Base-by-base conservation (phyloP, 2,888 invertebrate genomes). In the Notodonta dromedarius region DNA sequence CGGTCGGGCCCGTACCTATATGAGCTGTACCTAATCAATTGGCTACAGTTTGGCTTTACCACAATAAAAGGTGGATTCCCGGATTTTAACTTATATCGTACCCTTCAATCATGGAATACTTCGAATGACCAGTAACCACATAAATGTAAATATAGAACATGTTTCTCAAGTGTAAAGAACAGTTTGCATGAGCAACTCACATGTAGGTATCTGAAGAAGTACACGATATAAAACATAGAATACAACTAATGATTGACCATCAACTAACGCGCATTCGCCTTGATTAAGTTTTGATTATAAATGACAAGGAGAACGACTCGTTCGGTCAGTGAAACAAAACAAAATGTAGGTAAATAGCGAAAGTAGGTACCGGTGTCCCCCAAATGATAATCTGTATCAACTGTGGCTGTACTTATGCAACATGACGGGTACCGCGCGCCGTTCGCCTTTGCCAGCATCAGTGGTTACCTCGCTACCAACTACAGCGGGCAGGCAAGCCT, bases 371-470 rank as follows among this genome's bases (percentile, higher is more conserved):
- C 77, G 78, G 88, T 89, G 92, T 89, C 92, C 92, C 90, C 90
- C 93, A 93, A 92, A 92, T 89, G 89, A 90, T 90, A 88, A 92
- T 92, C 91, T 90, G 90, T 90, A 91, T 92, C 89, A 90, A 86
- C 82, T 82, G 78, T 70, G 79, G 79, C 77, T 79, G 80, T 79
- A 82, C 86, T 92, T 91, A 92, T 91, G 91, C 91, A 92, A 92
- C 82, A 65, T 69, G 73, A 75, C 78, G 74, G 75, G 76, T 76
- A 78, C 65, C 76, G 69, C 63, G 65, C 80, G 82, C 83, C 78
- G 75, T 70, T 82, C 80, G 76, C 81, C 83, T 70, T 81, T 80
- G 76, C 80, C 84, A 79, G 82, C 82, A 76, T 77, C 87, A 89
- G 89, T 89, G 82, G 77, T 69, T 76, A 72, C 69, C 76, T 79